Conservation (phyloP, 2,113 vertebrate genomes). For the Aleadryas rufinucha region DNA sequence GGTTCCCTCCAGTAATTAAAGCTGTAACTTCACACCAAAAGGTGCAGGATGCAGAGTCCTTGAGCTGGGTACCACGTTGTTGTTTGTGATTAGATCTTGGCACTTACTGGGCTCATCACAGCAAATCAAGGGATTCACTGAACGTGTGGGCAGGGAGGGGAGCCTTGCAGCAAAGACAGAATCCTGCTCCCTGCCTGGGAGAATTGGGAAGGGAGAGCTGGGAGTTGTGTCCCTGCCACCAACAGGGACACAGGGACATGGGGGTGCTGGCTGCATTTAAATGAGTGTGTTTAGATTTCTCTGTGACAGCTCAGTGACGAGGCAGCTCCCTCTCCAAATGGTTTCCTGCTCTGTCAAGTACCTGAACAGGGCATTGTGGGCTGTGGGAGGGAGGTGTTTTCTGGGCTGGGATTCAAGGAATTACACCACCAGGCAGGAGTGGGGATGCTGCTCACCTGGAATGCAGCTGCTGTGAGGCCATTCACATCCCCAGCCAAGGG, state of each 20-base stretch:
- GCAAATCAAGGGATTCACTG: not conserved
- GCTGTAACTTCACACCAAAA: not conserved
- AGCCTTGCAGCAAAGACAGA: not conserved
- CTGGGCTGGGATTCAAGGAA: not conserved
- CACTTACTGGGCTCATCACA: not conserved
- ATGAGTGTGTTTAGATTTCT: not conserved
- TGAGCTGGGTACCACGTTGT: not conserved
- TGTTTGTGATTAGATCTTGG: not conserved
- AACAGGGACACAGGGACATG: rapidly evolving
- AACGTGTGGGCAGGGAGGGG: not conserved
- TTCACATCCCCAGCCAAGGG: not conserved
- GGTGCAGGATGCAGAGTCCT: not conserved
- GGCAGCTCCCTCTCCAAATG: not conserved
- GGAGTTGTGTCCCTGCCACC: not conserved
- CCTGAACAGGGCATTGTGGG: rapidly evolving
- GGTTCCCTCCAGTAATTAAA: not conserved
- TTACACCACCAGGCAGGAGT: not conserved
- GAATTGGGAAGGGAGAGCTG: not conserved
- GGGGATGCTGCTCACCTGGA: not conserved
- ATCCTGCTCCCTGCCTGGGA: not conserved
- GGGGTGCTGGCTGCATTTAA: not conserved
- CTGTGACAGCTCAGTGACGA: rapidly evolving
- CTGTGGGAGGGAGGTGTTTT: not conserved
- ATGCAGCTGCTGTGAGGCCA: not conserved
- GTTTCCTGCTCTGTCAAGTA: not conserved